These are phyloP conservation scores for Chiridota heheva DNA, from an alignment of 35 echinoderm and acorn worm species.

Conservation along the genomic window DNA sequence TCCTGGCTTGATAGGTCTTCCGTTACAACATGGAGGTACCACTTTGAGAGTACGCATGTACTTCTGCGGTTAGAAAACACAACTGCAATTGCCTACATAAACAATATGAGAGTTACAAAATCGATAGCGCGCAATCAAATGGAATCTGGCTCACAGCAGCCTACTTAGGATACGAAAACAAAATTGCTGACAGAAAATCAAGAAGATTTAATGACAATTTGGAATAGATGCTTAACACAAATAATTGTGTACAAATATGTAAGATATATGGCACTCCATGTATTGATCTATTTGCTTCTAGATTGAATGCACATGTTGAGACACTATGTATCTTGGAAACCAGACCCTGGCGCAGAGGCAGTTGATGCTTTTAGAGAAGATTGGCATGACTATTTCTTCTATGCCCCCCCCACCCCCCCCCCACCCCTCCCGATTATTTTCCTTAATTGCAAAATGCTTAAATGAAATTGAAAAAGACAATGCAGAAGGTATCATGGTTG, in stretches of 20 bases:
- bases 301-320: neutral
- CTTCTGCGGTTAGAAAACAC: constrained; percentile 48
- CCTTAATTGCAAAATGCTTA: constrained; percentile 10
- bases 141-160: constrained; percentile 59
- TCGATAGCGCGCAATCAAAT: constrained; percentile 60
- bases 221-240: constrained; percentile 69
- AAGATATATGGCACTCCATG: constrained; percentile 54
- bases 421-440: no score
- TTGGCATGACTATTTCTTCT: neutral
- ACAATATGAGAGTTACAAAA: constrained; percentile 60
- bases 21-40: no score
- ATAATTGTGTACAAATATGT: constrained; percentile 56
- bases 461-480: constrained; percentile 11
- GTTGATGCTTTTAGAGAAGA: constrained; percentile 14
- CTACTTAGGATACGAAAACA: constrained; percentile 52
- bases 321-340: constrained; percentile 17
- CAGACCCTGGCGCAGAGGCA: constrained; percentile 11
- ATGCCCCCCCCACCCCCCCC: constrained; percentile 18
- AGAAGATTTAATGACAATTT: constrained; percentile 56
- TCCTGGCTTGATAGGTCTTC: constrained; percentile 53
- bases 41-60: constrained; percentile 45
- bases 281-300: constrained; percentile 77
- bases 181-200: constrained; percentile 55
- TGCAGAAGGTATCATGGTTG: constrained; percentile 9
- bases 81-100: constrained; percentile 67